Evolutionary conservation across 2,888 invertebrate genomes (phyloP).

Genomic region (Norana najaformis): DNA sequence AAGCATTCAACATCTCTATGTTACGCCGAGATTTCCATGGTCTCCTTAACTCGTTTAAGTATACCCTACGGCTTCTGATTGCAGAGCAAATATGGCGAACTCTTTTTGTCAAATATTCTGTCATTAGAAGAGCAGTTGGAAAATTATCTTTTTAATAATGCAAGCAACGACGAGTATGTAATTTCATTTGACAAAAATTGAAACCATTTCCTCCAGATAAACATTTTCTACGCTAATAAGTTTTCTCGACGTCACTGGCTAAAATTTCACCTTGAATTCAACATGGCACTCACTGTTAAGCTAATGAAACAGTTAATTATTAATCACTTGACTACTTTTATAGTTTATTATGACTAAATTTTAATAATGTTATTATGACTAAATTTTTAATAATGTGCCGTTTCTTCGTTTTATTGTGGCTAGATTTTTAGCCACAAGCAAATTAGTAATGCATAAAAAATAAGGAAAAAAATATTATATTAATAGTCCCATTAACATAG

Average conservation of each 20-base stretch:
- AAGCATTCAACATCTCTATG: background rate
- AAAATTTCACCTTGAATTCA: background rate
- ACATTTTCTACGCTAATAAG: background rate
- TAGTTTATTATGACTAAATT: background rate
- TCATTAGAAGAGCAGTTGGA: background rate
- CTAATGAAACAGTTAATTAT: background rate
- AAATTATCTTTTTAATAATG: background rate
- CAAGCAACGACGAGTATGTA: background rate
- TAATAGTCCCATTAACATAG: background rate
- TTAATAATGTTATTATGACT: background rate
- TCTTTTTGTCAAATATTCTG: no score
- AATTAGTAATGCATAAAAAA: background rate
- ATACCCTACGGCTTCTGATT: background rate
- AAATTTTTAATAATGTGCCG: background rate
- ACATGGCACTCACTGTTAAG: background rate
- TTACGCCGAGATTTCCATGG: no score
- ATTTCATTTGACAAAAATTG: background rate
- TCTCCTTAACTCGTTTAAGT: no score
- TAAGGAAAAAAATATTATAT: background rate
- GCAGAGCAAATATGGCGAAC: background rate
- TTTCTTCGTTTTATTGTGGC: background rate
- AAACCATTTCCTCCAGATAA: background rate
- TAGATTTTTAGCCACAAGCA: no score
- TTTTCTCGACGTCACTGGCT: no score
- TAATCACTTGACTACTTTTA: background rate